Evolutionary conservation across 2,888 invertebrate species (phyloP), one percentile per base, ranked within the genome.

Genomic region (Protophormia terraenovae): DNA sequence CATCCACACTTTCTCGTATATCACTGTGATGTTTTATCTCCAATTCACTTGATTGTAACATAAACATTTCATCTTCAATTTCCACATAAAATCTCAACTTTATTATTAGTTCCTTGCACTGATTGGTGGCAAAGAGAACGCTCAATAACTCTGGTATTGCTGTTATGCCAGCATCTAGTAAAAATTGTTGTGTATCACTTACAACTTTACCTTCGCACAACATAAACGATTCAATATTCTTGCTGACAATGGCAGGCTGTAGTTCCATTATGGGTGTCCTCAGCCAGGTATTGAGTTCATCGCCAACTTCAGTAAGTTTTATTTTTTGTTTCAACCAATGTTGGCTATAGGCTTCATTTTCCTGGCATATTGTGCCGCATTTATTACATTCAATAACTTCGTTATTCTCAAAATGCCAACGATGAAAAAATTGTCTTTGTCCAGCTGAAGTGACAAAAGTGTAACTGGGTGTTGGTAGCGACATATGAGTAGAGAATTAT

Each of bases 71-170:
- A 6, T 67, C 64, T 29, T 45, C 73, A 4, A 87, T 87, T 29
- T 86, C 82, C 19, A 90, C 89, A 84, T 87, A 89, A 69, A 90
- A 90, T 10, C 87, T 87, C 27, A 90, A 78, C n/a, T 55, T 86
- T 0, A 88, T 75, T 8, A 82, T 78, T 27, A 90, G 38, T 6
- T 83, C 80, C 0, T 85, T 87, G 45, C 83, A 73, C 14, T 27
- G 10, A 10, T 67, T 22, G 19, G 67, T 84, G 32, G 66, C 75
- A 79, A 69, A 87, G 0, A 90, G 83, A 2, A 89, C 87, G 2
- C 86, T 83, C 16, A 90, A 35, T 14, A 89, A 58, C 10, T 87
- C 86, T 10, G 90, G 89, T 41, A 89, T 86, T 8, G 87, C 89
- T 16, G 87, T 87, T 29, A 86, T 86, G 58, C 89, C 88, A 0